These are phyloP conservation scores for Siderastrea siderea DNA, from an alignment of 92 coral and sea anemone species.

Conservation along the genomic window DNA sequence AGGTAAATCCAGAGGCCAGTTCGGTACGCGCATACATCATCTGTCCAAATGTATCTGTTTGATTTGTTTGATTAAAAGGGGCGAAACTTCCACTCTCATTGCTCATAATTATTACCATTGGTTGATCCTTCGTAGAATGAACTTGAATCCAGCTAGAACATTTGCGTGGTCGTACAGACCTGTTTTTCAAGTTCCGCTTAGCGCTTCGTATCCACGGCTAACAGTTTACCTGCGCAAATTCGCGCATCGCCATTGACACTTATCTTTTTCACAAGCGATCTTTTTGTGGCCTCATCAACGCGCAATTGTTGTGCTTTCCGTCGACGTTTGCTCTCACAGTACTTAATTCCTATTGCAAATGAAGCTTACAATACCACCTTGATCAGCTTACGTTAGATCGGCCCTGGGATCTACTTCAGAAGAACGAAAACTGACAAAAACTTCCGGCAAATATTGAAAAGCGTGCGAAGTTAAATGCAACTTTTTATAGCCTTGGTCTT, in stretches of 20 bases:
- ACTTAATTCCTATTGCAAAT: background rate
- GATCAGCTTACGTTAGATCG: background rate
- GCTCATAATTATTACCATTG: background rate
- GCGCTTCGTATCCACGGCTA: background rate
- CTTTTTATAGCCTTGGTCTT: background rate
- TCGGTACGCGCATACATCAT: constrained; percentile 59
- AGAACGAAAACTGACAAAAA: background rate
- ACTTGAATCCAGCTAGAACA: background rate
- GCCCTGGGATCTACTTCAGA: background rate
- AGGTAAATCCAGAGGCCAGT: constrained; percentile 58
- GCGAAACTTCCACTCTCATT: background rate
- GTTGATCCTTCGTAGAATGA: background rate
- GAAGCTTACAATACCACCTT: background rate
- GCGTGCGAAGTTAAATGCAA: background rate
- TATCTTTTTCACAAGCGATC: background rate
- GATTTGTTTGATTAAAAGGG: constrained; percentile 25
- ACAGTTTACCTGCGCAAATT: background rate
- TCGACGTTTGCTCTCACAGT: background rate
- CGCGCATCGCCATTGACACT: background rate
- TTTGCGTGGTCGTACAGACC: background rate
- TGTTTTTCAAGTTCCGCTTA: background rate
- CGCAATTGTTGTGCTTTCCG: background rate
- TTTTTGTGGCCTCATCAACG: background rate
- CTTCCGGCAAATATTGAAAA: background rate
- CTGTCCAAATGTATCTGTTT: background rate